Base-by-base conservation (phyloP, 2,888 invertebrate genomes). In the Drosophila rubida region DNA sequence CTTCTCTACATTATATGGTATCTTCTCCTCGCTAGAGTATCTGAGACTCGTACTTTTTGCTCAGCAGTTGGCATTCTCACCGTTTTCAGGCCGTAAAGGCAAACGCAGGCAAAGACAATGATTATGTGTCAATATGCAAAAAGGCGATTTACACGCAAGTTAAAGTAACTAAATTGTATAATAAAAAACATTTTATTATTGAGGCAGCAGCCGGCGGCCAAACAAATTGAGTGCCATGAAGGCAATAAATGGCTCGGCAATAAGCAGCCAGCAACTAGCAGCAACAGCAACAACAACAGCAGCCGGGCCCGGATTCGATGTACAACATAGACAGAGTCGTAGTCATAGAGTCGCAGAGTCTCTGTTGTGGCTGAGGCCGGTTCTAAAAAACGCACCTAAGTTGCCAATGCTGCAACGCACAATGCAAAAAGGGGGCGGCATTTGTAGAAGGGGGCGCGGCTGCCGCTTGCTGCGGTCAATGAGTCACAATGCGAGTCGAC, bases 161-260 rank as follows among this genome's bases (percentile, higher is more conserved):
- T 82, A 82, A 82, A 82, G 80, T 80, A 86, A 82, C 82, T 82
- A 82, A 82, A 82, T 82, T 86, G 82, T 82, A 82, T 86, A 82
- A 82, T 82, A 82, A 82, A 82, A 82, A 82, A 86, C 86, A 86
- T 82, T 82, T 82, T 82, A 82, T 80, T 86, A 82, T 83, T 80
- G 78, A 76, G 86, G 74, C 82, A 75, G 83, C 80, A 64, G 83
- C 83, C 87, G 77, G 65, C 80, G 85, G 83, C 80, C 80, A 81
- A 84, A 87, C 87, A 84, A 84, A 84, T 84, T 84, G 83, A 84
- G 83, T 84, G 83, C 85, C 87, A 84, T 82, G 86, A 86, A 86
- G 82, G 80, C 82, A 82, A 82, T 86, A 82, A 82, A 84, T 87
- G 87, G 85, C 87, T 69, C 75, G 72, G 58, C 75, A 71, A 75